These are phyloP conservation scores for Idaea straminata DNA, from an alignment of 2,888 invertebrate genomes.

Conservation along the genomic window DNA sequence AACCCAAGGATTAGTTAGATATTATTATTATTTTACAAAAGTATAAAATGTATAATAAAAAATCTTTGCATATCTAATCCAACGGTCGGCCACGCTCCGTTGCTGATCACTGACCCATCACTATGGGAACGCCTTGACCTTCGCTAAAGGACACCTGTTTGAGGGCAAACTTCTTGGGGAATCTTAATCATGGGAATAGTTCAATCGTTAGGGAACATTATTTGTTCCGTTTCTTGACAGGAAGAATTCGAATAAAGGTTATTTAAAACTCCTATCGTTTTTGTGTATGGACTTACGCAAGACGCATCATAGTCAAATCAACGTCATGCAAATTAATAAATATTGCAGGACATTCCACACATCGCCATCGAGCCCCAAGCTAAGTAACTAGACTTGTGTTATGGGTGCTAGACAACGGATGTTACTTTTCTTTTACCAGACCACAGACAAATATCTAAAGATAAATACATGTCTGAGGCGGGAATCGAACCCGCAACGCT, in stretches of 20 bases:
- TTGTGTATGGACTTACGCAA: not conserved
- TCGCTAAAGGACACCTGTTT: constrained; percentile 70
- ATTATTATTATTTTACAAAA: not conserved
- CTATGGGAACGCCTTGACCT: constrained; percentile 75
- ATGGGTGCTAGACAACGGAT: too few species aligned
- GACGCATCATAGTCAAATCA: too few species aligned
- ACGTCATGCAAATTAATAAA: too few species aligned
- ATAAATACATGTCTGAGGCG: too few species aligned
- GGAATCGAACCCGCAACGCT: too few species aligned
- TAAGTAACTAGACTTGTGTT: too few species aligned
- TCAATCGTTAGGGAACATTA: constrained; percentile 35
- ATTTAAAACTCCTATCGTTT: constrained; percentile 8
- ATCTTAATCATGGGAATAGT: constrained; percentile 73
- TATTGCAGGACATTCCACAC: too few species aligned
- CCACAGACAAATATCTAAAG: too few species aligned
- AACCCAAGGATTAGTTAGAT: not conserved
- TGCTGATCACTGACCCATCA: constrained; percentile 60
- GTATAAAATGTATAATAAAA: constrained; percentile 11
- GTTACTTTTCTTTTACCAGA: too few species aligned
- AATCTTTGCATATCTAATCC: constrained; percentile 39
- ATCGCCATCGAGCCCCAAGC: too few species aligned
- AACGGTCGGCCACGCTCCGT: constrained; percentile 68
- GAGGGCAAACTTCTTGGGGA: constrained; percentile 56
- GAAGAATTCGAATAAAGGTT: constrained; percentile 6
- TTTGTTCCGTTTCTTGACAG: constrained; percentile 20